Conservation (phyloP, 2,888 invertebrate genomes). For the Clunio marinus region DNA sequence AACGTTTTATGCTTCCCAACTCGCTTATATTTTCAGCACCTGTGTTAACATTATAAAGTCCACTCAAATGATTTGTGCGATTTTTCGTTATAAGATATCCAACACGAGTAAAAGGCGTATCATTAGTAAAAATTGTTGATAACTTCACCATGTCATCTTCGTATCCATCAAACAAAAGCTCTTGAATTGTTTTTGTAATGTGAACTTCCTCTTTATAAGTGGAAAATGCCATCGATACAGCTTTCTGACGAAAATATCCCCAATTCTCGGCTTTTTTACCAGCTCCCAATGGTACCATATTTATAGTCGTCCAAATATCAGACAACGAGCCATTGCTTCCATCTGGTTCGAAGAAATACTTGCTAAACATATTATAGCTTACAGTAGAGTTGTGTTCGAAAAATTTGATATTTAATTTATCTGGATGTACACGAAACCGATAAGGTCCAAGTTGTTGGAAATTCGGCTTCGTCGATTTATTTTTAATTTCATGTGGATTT, state of each 20-base stretch:
- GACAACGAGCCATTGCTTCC: conserved; percentile 64
- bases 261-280: conserved; percentile 63
- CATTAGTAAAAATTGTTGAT: conserved; percentile 55
- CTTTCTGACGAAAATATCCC: conserved; percentile 56
- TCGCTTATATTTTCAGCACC: conserved; percentile 59
- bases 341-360: conserved; percentile 65
- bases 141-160: conserved; percentile 66
- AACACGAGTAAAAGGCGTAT: conserved; percentile 62
- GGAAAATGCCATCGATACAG: conserved; percentile 58
- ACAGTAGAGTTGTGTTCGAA: conserved; percentile 66
- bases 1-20: conserved; percentile 65
- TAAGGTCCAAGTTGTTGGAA: conserved; percentile 55
- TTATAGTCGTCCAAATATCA: conserved; percentile 68
- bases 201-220: conserved; percentile 57
- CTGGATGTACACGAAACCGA: conserved; percentile 56
- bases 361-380: conserved; percentile 62
- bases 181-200: conserved; percentile 60
- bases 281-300: conserved; percentile 61
- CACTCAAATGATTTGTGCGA: conserved; percentile 67
- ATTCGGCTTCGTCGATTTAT: conserved; percentile 52
- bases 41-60: conserved; percentile 70
- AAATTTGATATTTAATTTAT: conserved; percentile 64
- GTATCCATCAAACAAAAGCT: conserved; percentile 78
- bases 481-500: conserved; percentile 57
- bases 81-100: conserved; percentile 64